A percentile compares a stretch with the other conserved stretches of the same genome.
Evolutionary conservation across 2,888 invertebrate genomes (phyloP).

Genomic region (Cryptus armator): DNA sequence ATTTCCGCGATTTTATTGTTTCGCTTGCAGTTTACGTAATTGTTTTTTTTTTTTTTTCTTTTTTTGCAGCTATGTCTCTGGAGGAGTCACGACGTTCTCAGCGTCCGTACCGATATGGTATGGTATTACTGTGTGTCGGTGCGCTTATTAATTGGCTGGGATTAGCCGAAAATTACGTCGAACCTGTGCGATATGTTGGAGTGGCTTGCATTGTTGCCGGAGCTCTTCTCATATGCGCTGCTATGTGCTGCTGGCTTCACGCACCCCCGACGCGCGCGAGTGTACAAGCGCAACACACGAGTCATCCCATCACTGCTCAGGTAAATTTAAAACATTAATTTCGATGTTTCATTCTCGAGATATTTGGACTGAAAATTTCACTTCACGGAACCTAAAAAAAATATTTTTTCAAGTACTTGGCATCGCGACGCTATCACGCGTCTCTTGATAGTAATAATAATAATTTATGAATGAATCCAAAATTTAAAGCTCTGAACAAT

Average conservation of each 20-base stretch:
- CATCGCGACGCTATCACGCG: too few species aligned
- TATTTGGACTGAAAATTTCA: too few species aligned
- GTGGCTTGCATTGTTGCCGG: constrained; percentile 92
- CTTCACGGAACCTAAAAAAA: background rate
- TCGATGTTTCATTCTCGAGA: background rate
- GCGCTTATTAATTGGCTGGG: constrained; percentile 92
- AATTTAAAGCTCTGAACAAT: too few species aligned
- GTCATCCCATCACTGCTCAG: constrained; percentile 83
- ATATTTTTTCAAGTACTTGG: background rate
- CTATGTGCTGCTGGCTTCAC: constrained; percentile 91
- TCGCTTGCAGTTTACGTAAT: background rate
- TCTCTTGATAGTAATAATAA: too few species aligned
- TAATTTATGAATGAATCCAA: too few species aligned
- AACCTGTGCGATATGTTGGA: constrained; percentile 90
- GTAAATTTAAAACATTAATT: constrained; percentile 68
- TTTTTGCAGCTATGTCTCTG: constrained; percentile 88
- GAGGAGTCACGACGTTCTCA: constrained; percentile 90
- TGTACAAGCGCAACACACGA: constrained; percentile 77
- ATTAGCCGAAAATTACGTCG: constrained; percentile 90
- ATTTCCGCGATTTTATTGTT: background rate
- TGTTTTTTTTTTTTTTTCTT: constrained; percentile 9
- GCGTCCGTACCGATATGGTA: constrained; percentile 91
- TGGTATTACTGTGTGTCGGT: constrained; percentile 90
- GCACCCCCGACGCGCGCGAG: constrained; percentile 81
- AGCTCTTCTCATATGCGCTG: constrained; percentile 90